Base-by-base conservation (phyloP, 2,888 invertebrate species). In the Polia nebulosa region DNA sequence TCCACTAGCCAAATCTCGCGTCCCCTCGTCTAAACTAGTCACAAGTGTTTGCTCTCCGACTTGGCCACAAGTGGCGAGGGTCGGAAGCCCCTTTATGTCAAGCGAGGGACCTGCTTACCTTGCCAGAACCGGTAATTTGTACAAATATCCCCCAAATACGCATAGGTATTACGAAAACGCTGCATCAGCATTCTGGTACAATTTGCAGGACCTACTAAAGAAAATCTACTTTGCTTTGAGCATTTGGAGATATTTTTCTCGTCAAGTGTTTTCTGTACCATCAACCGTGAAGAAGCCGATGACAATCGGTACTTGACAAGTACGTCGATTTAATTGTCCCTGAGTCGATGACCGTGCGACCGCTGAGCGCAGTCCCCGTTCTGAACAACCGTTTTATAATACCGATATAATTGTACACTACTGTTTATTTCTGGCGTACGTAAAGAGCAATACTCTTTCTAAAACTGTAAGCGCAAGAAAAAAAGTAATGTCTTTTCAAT, bases 261-360 rank as follows among this genome's bases (percentile, higher is more conserved):
- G 9, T 20, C 1, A 36, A 45, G 25, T 52, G 55, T 34, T 68
- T 58, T 51, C 72, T 61, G 32, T 45, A 69, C 73, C 71, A 56
- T 66, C 63, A 71, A 76, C 57, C 73, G 77, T 79, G 74, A 79
- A 78, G 65, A 72, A 82, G 73, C 69, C 81, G 80, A 78, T 83
- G 77, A 79, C 81, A 83, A 80, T 80, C 73, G 75, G 80, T 82
- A 80, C 82, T 88, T 87, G 85, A 85, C 88, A 87, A 80, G 85
- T 87, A 87, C 89, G 88, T 88, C 87, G 87, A 90, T 92, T 91
- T 91, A 92, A 92, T 93, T 93, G 91, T 90, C 90, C 85, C 83
- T 72, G 87, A 89, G 93, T 93, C 93, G 92, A 92, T 93, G 94
- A 93, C 94, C 94, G 93, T 90, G 86, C 82, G 86, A 89, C 89